Evolutionary conservation across 2,113 vertebrate species (phyloP).

Genomic region (Taurulus bubalis): DNA sequence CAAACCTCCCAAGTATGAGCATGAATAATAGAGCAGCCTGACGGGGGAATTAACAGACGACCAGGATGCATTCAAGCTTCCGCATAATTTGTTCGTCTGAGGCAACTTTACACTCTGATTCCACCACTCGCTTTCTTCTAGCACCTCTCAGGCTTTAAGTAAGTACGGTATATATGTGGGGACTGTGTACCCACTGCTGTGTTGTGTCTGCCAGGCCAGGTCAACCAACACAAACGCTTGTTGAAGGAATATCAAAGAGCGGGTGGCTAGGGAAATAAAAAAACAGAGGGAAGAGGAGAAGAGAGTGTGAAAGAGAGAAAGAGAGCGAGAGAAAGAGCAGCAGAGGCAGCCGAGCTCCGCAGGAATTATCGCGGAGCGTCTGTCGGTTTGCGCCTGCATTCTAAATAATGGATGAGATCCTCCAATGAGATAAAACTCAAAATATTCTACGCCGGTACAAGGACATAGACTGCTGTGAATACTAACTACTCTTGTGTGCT

Average conservation of each 20-base stretch:
- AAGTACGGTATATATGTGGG: conserved; percentile 8
- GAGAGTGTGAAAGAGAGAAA: neutral
- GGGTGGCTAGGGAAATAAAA: conserved; percentile 4
- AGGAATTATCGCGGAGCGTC: conserved; percentile 74
- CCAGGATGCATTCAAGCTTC: neutral
- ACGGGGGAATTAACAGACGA: conserved; percentile 57
- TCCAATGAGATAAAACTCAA: conserved; percentile 74
- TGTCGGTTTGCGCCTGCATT: conserved; percentile 61
- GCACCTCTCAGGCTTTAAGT: conserved; percentile 11
- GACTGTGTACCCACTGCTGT: neutral
- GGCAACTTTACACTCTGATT: conserved; percentile 18
- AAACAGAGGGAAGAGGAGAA: neutral
- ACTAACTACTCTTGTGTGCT: conserved; percentile 66
- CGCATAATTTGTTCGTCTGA: conserved; percentile 38
- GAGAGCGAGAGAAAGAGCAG: conserved; percentile 8
- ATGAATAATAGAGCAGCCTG: conserved; percentile 53
- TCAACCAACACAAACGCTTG: conserved; percentile 22
- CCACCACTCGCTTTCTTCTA: conserved; percentile 5
- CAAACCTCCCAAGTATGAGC: conserved; percentile 1
- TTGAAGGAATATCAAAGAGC: conserved; percentile 29
- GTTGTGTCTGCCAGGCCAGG: conserved; percentile 17
- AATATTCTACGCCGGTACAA: conserved; percentile 72
- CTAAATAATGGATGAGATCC: conserved; percentile 83
- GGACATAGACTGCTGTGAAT: conserved; percentile 72
- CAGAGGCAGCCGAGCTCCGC: conserved; percentile 50